Conservation (phyloP, 2,888 invertebrate genomes). For the Hedya salicella region DNA sequence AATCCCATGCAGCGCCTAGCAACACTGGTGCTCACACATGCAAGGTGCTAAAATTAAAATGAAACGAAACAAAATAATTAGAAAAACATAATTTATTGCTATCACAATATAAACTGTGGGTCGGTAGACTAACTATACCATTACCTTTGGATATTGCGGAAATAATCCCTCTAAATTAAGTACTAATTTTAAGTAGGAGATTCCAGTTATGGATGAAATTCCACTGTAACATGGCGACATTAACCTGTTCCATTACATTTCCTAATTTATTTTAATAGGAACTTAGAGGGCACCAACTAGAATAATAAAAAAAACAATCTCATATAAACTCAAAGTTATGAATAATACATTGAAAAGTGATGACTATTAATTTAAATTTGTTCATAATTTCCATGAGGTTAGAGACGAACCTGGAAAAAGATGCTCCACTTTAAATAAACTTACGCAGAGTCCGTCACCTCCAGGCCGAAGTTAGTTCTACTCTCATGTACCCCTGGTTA, state of each 20-base stretch:
- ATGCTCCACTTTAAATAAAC: conserved; percentile 55
- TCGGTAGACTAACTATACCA: conserved; percentile 65
- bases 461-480: conserved; percentile 27
- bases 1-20: conserved; percentile 54
- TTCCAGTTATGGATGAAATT: conserved; percentile 58
- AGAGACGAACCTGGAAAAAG: conserved; percentile 80
- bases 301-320: conserved; percentile 63
- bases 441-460: conserved; percentile 40
- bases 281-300: conserved; percentile 67
- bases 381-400: conserved; percentile 71
- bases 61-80: conserved; percentile 67
- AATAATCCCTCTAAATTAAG: conserved; percentile 74
- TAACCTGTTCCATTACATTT: conserved; percentile 19
- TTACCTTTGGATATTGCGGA: conserved; percentile 70
- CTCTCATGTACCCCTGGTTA: conserved; percentile 58
- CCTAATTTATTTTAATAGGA: conserved; percentile 60
- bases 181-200: conserved; percentile 82
- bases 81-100: conserved; percentile 79
- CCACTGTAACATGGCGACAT: conserved; percentile 43
- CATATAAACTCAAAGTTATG: conserved; percentile 57
- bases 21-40: conserved; percentile 59
- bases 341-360: conserved; percentile 48
- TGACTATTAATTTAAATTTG: conserved; percentile 60
- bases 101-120: conserved; percentile 66
- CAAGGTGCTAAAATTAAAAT: conserved; percentile 77